phyloP scores from a whole-genome alignment of 2,888 invertebrate species.

The Andricus quercusramuli region DNA sequence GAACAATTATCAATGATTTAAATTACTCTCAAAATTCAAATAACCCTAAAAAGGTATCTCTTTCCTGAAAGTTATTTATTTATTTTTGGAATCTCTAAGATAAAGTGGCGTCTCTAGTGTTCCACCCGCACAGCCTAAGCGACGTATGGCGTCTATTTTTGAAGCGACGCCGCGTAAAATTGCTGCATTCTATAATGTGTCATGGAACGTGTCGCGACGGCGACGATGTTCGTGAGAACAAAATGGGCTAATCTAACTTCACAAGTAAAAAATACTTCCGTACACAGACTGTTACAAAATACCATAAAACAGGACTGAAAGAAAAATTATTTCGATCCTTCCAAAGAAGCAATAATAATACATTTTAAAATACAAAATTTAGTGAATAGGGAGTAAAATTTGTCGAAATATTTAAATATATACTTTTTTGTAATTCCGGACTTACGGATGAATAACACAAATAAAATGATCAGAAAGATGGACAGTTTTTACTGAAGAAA shows the following conservation, averaged over 20 bases:
- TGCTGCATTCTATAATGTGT: constrained; percentile 11
- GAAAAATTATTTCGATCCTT: neutral
- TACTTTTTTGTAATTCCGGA: too few relatives aligned
- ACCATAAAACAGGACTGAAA: neutral
- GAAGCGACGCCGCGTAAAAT: constrained; percentile 10
- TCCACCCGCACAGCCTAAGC: constrained; percentile 21
- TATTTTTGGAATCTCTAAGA: constrained; percentile 26
- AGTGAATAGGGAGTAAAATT: too few relatives aligned
- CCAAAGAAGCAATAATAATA: too few relatives aligned
- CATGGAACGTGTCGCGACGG: neutral
- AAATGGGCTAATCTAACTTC: neutral
- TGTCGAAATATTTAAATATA: too few relatives aligned
- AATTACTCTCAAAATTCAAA: neutral
- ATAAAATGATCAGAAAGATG: too few relatives aligned
- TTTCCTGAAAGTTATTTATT: neutral
- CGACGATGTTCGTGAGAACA: constrained; percentile 6
- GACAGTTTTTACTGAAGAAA: too few relatives aligned
- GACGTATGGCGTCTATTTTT: constrained; percentile 29
- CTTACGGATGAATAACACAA: too few relatives aligned
- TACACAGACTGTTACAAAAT: neutral
- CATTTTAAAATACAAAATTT: too few relatives aligned
- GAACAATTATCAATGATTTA: too few relatives aligned
- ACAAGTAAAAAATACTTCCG: neutral
- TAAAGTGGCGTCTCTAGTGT: constrained; percentile 27
- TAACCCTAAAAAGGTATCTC: neutral